These are phyloP conservation scores for Hydrozoanthus tunicans DNA, from an alignment of 64 coral and sea anemone species.

Conservation along the genomic window DNA sequence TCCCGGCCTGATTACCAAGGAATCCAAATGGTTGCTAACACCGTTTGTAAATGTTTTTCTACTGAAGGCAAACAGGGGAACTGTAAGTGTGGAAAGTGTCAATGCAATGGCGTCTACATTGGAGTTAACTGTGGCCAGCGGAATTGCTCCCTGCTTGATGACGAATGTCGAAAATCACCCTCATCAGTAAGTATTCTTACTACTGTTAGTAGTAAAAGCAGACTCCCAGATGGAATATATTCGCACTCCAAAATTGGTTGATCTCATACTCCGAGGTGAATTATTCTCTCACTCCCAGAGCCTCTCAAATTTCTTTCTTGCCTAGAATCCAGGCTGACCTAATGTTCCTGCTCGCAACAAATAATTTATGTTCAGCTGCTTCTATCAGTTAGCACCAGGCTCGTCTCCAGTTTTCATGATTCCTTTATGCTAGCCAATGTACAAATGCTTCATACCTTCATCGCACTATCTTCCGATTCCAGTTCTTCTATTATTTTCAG, in stretches of 20 bases:
- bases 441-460: too few relatives aligned
- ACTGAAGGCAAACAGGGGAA: constrained; percentile 47
- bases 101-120: constrained; percentile 72
- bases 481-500: too few relatives aligned
- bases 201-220: neutral
- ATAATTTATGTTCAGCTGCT: too few relatives aligned
- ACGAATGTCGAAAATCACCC: constrained; percentile 59
- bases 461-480: too few relatives aligned
- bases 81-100: constrained; percentile 74
- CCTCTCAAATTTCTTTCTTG: too few relatives aligned
- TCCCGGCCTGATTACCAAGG: too few relatives aligned
- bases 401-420: too few relatives aligned
- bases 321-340: too few relatives aligned
- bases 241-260: neutral
- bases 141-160: constrained; percentile 68
- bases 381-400: too few relatives aligned
- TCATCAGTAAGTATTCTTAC: constrained; percentile 46
- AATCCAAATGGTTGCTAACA: neutral
- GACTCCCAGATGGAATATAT: neutral
- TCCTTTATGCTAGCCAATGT: too few relatives aligned
- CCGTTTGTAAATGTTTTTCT: neutral
- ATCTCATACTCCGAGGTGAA: neutral
- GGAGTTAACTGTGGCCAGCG: constrained; percentile 70
- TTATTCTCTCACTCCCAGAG: too few relatives aligned
- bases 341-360: too few relatives aligned